Evolutionary conservation across 2,797 vertebrate genomes (phyloP).

Genomic region (Melanotaenia nigrans): DNA sequence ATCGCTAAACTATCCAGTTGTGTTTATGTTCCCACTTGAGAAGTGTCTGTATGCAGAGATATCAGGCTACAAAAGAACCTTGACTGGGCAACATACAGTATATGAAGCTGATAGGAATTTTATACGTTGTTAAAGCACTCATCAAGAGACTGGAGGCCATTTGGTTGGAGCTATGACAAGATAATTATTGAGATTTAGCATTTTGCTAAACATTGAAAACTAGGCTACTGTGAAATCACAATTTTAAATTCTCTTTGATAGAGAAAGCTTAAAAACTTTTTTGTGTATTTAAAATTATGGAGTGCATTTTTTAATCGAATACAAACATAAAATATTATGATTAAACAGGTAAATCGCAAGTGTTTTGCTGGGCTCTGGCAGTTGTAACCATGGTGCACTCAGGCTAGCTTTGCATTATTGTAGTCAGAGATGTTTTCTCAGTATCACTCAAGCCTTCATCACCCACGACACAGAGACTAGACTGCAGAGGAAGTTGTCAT

Average conservation of each 20-base stretch:
- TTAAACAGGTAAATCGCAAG: not conserved
- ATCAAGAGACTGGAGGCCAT: not conserved
- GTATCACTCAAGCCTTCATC: conserved; percentile 16
- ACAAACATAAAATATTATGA: not conserved
- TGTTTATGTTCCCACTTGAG: not conserved
- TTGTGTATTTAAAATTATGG: not conserved
- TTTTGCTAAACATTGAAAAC: not conserved
- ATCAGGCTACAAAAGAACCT: too few species aligned
- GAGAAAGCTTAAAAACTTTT: not conserved
- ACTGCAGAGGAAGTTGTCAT: conserved; percentile 65
- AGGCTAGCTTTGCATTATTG: not conserved
- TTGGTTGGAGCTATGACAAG: not conserved
- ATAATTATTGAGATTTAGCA: not conserved
- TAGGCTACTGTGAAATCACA: not conserved
- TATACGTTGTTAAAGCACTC: not conserved
- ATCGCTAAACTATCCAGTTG: not conserved
- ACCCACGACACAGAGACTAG: conserved; percentile 25
- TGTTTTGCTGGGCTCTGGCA: not conserved
- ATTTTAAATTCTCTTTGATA: not conserved
- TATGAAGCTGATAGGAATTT: not conserved
- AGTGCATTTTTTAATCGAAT: not conserved
- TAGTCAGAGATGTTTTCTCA: not conserved
- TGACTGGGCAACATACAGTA: too few species aligned
- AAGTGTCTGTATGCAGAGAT: too few species aligned
- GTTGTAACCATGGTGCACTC: not conserved